Evolutionary conservation across 1,140 invertebrate genomes (phyloP).

Genomic region (Wiebesia pumilae): DNA sequence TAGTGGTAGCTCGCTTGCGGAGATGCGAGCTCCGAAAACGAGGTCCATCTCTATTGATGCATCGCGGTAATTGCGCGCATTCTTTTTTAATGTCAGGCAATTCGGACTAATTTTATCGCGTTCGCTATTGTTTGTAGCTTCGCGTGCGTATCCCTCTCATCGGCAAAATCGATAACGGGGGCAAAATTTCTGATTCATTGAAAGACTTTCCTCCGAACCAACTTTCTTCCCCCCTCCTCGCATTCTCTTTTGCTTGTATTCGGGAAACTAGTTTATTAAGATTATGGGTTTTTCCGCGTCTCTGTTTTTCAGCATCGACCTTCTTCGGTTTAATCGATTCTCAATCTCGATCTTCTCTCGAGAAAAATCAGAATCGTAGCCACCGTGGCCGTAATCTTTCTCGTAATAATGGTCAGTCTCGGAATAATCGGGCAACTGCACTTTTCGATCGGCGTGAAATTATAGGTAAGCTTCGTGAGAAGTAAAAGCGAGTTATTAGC

Average conservation of each 20-base stretch:
- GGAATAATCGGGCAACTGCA: neutral
- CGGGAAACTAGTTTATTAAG: no score
- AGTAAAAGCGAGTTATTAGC: neutral
- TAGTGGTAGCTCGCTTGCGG: slow-evolving; percentile 17
- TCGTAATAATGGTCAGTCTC: neutral
- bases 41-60: neutral
- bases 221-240: neutral
- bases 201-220: neutral
- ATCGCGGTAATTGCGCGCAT: slow-evolving; percentile 19
- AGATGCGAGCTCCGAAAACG: no score
- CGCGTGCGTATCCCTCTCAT: neutral
- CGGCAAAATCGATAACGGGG: neutral
- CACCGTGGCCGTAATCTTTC: neutral
- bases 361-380: neutral
- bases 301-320: neutral
- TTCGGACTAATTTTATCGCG: neutral
- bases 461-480: slow-evolving; percentile 16
- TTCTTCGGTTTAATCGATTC: neutral
- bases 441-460: slow-evolving; percentile 19
- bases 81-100: slow-evolving; percentile 4
- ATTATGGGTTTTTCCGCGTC: no score
- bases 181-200: neutral
- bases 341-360: neutral
- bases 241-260: no score
- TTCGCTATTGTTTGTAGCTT: neutral